Percentiles rank a stretch among this genome's conserved stretches.
These are phyloP conservation scores for Tachyglossus aculeatus DNA, from an alignment of 2,797 vertebrate genomes.

Conservation along the genomic window DNA sequence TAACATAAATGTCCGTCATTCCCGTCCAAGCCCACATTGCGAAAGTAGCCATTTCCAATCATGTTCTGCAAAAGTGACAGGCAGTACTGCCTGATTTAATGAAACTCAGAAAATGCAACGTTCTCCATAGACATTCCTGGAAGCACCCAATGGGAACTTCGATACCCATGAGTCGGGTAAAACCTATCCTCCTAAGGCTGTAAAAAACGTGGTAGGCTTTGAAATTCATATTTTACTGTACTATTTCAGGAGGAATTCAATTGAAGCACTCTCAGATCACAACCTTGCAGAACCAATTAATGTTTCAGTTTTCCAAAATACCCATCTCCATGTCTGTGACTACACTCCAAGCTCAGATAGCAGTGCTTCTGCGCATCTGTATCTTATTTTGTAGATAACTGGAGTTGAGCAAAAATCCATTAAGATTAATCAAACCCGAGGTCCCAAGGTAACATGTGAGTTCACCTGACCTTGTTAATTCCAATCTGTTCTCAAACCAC, in stretches of 20 bases:
- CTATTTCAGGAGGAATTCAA: constrained; percentile 33
- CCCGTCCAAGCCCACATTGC: too few relatives aligned
- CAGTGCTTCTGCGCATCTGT: too few relatives aligned
- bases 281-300: constrained; percentile 47
- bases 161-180: background rate
- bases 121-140: too few relatives aligned
- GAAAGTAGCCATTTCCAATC: too few relatives aligned
- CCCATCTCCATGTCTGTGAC: constrained; percentile 24
- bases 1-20: too few relatives aligned
- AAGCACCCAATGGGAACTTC: too few relatives aligned
- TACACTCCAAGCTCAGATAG: constrained; percentile 7
- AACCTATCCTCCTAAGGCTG: constrained; percentile 16
- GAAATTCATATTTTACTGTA: background rate
- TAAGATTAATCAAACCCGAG: constrained; percentile 45
- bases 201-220: too few relatives aligned
- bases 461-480: constrained; percentile 49
- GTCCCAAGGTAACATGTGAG: constrained; percentile 27
- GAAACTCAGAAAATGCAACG: too few relatives aligned
- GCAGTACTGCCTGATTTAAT: too few relatives aligned
- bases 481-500: constrained; percentile 32
- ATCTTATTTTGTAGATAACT: constrained; percentile 54
- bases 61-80: too few relatives aligned
- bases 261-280: constrained; percentile 31
- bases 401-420: constrained; percentile 44
- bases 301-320: constrained; percentile 13